Evolutionary conservation across 2,797 vertebrate species (phyloP).

Genomic region (Cercopithecus diana): DNA sequence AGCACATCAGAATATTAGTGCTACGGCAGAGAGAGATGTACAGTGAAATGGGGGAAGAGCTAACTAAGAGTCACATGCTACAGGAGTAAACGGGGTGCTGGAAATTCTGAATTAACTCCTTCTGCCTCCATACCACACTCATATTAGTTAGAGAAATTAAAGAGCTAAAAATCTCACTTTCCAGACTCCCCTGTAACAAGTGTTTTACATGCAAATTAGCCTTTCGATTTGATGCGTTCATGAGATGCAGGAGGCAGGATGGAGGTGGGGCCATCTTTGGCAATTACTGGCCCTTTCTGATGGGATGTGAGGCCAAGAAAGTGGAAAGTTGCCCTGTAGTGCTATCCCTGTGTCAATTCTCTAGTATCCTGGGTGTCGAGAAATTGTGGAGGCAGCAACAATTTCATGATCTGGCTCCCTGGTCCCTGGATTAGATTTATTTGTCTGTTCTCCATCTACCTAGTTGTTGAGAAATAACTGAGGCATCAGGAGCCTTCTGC

Average conservation of each 20-base stretch:
- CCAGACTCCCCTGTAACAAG: background rate
- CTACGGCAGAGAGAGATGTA: background rate
- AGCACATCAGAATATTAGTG: background rate
- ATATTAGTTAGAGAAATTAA: background rate
- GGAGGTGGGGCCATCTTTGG: background rate
- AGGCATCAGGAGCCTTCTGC: background rate
- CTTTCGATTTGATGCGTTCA: background rate
- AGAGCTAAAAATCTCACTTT: background rate
- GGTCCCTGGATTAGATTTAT: background rate
- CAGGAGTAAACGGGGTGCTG: background rate
- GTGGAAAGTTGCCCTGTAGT: background rate
- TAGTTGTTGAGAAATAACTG: background rate
- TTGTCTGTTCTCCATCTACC: background rate
- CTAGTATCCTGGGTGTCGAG: background rate
- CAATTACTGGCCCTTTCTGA: background rate
- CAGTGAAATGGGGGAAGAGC: background rate
- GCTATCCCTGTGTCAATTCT: rapidly evolving
- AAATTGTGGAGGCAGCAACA: background rate
- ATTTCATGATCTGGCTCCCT: background rate
- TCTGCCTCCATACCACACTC: background rate
- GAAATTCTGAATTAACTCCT: background rate
- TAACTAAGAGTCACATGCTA: background rate
- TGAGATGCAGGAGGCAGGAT: background rate
- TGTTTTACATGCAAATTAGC: background rate
- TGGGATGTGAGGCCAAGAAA: background rate